Conservation (phyloP, 2,113 vertebrate species). For the Copsychus sechellarum region DNA sequence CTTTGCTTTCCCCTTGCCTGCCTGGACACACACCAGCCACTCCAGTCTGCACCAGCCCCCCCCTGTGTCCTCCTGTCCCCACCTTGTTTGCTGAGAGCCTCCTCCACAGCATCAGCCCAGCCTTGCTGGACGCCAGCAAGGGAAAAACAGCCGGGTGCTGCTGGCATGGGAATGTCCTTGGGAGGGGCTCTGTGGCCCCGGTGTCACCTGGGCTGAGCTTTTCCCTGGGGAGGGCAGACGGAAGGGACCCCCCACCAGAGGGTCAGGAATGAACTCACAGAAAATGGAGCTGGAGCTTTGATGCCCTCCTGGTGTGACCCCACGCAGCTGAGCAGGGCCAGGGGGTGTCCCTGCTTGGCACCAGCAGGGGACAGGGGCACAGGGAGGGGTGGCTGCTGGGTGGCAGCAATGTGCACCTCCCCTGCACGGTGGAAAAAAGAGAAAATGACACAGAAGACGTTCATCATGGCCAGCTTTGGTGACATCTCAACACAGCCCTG, state of each 20-base stretch:
- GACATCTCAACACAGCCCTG: neutral
- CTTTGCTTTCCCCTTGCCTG: neutral
- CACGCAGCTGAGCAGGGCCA: neutral
- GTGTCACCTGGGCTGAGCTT: neutral
- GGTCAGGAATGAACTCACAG: neutral
- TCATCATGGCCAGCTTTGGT: neutral
- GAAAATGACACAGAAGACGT: neutral
- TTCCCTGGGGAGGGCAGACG: neutral
- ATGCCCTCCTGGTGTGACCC: neutral
- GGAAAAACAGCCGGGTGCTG: fast-evolving
- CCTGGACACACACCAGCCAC: neutral
- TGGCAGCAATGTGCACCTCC: neutral
- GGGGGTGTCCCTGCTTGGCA: neutral
- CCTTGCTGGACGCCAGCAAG: neutral
- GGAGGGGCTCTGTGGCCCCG: neutral
- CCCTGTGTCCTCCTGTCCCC: neutral
- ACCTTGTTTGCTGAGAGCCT: neutral
- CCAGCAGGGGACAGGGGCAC: neutral
- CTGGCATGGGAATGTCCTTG: neutral
- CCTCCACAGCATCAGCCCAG: neutral
- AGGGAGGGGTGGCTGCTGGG: neutral
- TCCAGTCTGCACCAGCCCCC: neutral
- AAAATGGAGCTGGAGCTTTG: neutral
- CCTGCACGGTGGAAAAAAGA: neutral
- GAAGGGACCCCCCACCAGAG: neutral